phyloP scores from a whole-genome alignment of 2,888 invertebrate genomes.

The Erynnis tages region DNA sequence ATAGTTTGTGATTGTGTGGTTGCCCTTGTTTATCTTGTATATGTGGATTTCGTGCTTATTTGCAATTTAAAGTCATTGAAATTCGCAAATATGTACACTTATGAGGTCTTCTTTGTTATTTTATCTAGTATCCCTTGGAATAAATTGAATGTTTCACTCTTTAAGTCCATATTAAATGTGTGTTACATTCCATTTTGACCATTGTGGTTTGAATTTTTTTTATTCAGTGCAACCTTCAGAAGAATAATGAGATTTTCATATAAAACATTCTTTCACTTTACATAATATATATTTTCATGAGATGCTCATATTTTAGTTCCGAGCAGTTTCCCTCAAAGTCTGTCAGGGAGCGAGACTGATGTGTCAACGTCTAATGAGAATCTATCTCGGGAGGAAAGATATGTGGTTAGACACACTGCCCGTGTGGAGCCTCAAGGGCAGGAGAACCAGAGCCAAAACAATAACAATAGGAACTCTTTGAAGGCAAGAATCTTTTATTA shows the following conservation, averaged over 20 bases:
- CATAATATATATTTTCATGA: background rate
- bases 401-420: slow-evolving; percentile 90
- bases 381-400: slow-evolving; percentile 91
- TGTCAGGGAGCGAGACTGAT: slow-evolving; percentile 94
- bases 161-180: too few species aligned
- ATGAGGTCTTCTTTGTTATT: too few species aligned
- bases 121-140: too few species aligned
- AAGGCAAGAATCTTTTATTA: slow-evolving; percentile 59
- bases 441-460: slow-evolving; percentile 83
- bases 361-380: slow-evolving; percentile 95
- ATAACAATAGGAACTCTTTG: slow-evolving; percentile 81
- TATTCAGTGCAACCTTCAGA: too few species aligned
- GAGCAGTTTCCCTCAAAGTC: slow-evolving; percentile 86
- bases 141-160: too few species aligned
- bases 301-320: slow-evolving; percentile 48
- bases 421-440: slow-evolving; percentile 96
- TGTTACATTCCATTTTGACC: too few species aligned
- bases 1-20: slow-evolving; percentile 40
- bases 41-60: background rate
- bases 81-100: too few species aligned
- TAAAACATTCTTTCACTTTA: too few species aligned
- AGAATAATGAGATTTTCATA: too few species aligned
- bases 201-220: too few species aligned
- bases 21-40: slow-evolving; percentile 44
- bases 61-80: background rate